These are phyloP conservation scores for Entosphenus tridentatus DNA, from an alignment of 2,113 vertebrate genomes.

Conservation along the genomic window DNA sequence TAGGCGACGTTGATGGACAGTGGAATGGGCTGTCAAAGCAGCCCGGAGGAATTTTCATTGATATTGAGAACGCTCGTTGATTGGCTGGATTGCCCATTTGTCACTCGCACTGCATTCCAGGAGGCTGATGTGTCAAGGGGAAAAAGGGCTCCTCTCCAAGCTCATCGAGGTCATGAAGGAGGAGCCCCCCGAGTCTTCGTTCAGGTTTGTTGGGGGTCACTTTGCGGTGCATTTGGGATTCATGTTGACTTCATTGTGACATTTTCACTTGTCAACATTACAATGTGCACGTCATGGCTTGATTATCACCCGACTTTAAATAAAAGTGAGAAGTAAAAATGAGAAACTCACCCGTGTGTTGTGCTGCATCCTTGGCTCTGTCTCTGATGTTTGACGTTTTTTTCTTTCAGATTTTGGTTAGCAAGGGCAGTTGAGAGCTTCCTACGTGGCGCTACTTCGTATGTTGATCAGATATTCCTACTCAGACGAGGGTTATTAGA, in stretches of 20 bases:
- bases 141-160: slow-evolving; percentile 71
- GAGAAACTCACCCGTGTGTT: neutral
- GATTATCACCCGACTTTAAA: neutral
- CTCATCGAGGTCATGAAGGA: slow-evolving; percentile 94
- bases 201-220: slow-evolving; percentile 33
- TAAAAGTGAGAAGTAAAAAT: neutral
- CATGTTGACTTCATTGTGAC: too few species aligned
- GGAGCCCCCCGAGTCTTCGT: slow-evolving; percentile 80
- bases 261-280: neutral
- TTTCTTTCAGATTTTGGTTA: slow-evolving; percentile 67
- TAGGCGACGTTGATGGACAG: too few species aligned
- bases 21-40: too few species aligned
- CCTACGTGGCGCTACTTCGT: slow-evolving; percentile 79
- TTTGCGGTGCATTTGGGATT: too few species aligned
- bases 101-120: slow-evolving; percentile 16
- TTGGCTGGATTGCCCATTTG: neutral
- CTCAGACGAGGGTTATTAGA: slow-evolving; percentile 81
- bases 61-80: neutral
- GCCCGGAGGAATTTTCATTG: too few species aligned
- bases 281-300: neutral
- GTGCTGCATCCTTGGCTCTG: neutral
- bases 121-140: slow-evolving; percentile 81
- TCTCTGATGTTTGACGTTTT: slow-evolving; percentile 8
- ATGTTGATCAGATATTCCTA: slow-evolving; percentile 96
- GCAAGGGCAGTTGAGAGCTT: slow-evolving; percentile 95